Evolutionary conservation across 2,113 vertebrate species (phyloP), one percentile per base, ranked within the genome.

Genomic region (Camelus dromedarius): DNA sequence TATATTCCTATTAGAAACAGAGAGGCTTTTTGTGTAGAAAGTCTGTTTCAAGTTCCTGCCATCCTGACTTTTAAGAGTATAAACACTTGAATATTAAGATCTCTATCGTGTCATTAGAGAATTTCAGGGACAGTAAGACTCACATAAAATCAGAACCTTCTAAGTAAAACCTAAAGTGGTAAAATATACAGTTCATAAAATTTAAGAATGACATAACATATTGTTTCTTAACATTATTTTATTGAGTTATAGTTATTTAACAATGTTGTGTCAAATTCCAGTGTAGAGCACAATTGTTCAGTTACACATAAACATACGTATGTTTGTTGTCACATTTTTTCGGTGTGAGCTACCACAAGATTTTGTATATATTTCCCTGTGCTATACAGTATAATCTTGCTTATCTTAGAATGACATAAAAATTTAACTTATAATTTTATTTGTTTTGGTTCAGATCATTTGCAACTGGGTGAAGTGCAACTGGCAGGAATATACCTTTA

Each of bases 361-460:
- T 42, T 5, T 42, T 42, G 38, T 42, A 42, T 42, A 42, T 42
- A 42, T 42, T 42, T 42, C 38, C 38, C 38, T 42, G 38, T 42
- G 38, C 38, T 42, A 42, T 42, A 42, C 38, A 42, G 38, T 42
- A 42, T 42, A 42, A 42, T 42, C 38, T 42, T 42, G 38, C 38
- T 42, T 42, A 42, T 42, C 38, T 42, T 42, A 42, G 66, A 56
- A 15, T 62, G 32, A 77, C 52, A 10, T 2, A 60, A 79, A 89
- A 42, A 38, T 46, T 64, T 67, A 91, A 92, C 58, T 89, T 26
- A 83, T 79, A 56, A 76, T 96, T 92, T 91, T 89, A 88, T 77
- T 93, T 95, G 30, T 81, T 95, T 92, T 35, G 87, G 38, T 86
- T 96, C 52, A 93, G 54, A 93, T 88, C 75, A 3, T 64, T 75